Conservation (phyloP, 2,888 invertebrate genomes). For the Aphelenchoides bicaudatus region DNA sequence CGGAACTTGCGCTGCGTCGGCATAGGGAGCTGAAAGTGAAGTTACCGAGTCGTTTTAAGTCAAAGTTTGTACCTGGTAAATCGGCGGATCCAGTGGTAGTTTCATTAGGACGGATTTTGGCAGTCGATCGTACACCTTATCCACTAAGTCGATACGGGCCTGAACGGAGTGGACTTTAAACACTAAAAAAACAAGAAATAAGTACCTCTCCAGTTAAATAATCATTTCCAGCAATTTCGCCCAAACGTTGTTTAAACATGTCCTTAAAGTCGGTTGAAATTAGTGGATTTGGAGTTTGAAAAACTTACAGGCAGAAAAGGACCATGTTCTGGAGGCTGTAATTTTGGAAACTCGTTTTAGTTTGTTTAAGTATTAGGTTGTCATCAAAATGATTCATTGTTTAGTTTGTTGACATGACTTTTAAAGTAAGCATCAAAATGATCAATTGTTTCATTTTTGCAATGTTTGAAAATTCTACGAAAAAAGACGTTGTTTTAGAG, state of each 20-base stretch:
- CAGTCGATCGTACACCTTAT: slow-evolving; percentile 7
- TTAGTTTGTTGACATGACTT: no score
- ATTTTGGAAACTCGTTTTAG: no score
- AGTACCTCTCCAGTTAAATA: slow-evolving; percentile 11
- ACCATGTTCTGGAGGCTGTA: slow-evolving; percentile 13
- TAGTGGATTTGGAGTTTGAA: no score
- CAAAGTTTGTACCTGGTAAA: slow-evolving; percentile 1
- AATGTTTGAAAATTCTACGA: no score
- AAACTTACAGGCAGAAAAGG: slow-evolving; percentile 12
- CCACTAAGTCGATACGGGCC: slow-evolving; percentile 10
- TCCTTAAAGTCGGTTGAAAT: no score
- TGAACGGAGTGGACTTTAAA: no score
- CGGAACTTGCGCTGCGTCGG: slow-evolving; percentile 9
- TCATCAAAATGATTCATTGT: no score
- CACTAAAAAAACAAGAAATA: no score
- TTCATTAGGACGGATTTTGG: slow-evolving; percentile 8
- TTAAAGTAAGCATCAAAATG: no score
- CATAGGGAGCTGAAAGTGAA: not conserved
- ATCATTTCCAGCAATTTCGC: slow-evolving; percentile 8
- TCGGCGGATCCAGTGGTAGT: slow-evolving; percentile 12
- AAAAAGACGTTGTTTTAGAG: no score
- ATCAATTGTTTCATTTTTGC: no score
- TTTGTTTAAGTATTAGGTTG: no score
- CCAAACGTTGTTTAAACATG: slow-evolving; percentile 11
- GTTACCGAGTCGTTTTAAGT: not conserved